Base-by-base conservation (phyloP, 2,888 invertebrate genomes). In the Bembecia ichneumoniformis region DNA sequence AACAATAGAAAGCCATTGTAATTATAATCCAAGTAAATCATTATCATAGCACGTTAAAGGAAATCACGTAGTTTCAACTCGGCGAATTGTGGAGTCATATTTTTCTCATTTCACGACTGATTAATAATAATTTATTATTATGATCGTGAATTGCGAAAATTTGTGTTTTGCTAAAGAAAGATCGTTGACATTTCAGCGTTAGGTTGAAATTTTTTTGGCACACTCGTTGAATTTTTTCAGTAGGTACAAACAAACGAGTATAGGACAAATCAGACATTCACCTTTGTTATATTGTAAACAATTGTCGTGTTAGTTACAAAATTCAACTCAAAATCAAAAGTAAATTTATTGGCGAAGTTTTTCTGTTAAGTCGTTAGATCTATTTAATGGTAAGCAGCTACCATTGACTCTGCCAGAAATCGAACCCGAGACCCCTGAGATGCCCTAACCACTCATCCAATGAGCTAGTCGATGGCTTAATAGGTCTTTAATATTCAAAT, bases 1-100 rank as follows among this genome's bases (percentile, higher is more conserved):
- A 74, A 82, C 81, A 82, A 83, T 80, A 72, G 74, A 68, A 71
- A 71, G 73, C 70, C 76, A 68, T 69, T 68, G 68, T 61, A 66
- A 69, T 55, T 58, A 55, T 57, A 55, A 64, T 66, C 59, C 58
- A 63, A 64, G 68, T 68, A 67, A 68, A 74, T 68, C 63, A 71
- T 70, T 69, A 66, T 58, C 66, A 63, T 65, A 65, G 28, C 9
- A 63, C 62, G 53, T 40, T 66, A 77, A 76, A 81, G 82, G 82
- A 82, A 77, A 81, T 81, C 79, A 82, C 82, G 82, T 81, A 77
- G 63, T 57, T 28, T 58, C 49, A 17, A 16, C 3, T 0, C 17
- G 11, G 49, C 53, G 81, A 80, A 81, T 73, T 63, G 65, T 62
- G 57, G 59, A 65, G 64, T 64, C 64, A 60, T 44, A 44, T 66